Base-by-base conservation (phyloP, 2,113 vertebrate species). In the Loxodonta africana region DNA sequence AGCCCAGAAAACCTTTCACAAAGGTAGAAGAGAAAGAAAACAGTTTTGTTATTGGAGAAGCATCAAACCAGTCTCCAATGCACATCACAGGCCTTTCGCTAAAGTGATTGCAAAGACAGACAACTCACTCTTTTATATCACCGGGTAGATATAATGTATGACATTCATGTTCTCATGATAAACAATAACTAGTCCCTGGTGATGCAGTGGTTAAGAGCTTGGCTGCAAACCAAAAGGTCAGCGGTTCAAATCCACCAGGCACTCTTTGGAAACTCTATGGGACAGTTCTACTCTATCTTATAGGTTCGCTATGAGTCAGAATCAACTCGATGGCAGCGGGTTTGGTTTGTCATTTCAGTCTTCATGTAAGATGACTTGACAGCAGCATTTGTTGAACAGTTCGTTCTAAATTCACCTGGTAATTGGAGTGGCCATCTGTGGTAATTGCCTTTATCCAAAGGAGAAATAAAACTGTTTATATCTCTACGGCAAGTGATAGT, bases 1-100 rank as follows among this genome's bases (percentile, higher is more conserved):
- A 93, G 53, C n/a, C 41, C 57, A n/a, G 84, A 53, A 92, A 86
- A 78, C 51, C 53, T 94, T 53, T 23, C 83, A 62, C 63, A 74
- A 78, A 74, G n/a, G 62, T 41, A 78, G 46, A 83, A 25, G 33
- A 65, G 63, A 71, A 71, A 85, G 37, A 92, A 82, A 62, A 57
- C 5, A 69, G 14, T 57, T 89, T 86, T 89, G 1, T 83, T 63
- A 20, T 15, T 74, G 48, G 74, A 51, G 63, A 67, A 76, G 23
- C 73, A 41, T 2, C 28, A 20, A 71, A 3, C 25, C 67, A 74
- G 46, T 5, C 80, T 26, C 41, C 0, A 0, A 4, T 37, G 6
- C 33, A 23, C 83, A 62, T 76, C 63, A 11, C 28, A 18, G 37
- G 7, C 17, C 65, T 28, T 9, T 30, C 0, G 5, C 73, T 41